These are phyloP conservation scores for Leptinotarsa juncta DNA, from an alignment of 2,888 invertebrate species.

Conservation along the genomic window DNA sequence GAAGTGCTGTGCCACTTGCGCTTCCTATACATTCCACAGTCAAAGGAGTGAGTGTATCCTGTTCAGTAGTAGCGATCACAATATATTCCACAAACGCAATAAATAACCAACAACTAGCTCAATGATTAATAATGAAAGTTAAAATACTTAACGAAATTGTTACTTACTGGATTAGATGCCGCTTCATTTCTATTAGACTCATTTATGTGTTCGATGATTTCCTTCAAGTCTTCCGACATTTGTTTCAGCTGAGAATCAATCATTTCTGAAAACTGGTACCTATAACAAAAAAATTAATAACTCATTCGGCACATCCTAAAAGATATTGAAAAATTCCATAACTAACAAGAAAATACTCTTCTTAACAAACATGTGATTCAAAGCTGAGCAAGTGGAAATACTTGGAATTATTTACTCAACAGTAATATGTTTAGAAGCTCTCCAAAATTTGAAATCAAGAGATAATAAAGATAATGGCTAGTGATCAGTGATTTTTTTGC, in stretches of 20 bases:
- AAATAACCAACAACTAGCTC: background rate
- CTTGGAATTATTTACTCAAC: too few relatives aligned
- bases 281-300: conserved; percentile 57
- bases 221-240: conserved; percentile 95
- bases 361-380: too few relatives aligned
- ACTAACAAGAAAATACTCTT: background rate
- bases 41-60: too few relatives aligned
- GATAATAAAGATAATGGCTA: too few relatives aligned
- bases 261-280: conserved; percentile 89
- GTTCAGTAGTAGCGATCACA: too few relatives aligned
- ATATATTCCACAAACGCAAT: too few relatives aligned
- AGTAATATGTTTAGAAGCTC: too few relatives aligned
- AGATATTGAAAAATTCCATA: background rate
- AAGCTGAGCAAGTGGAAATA: too few relatives aligned
- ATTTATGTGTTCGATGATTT: conserved; percentile 94
- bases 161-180: conserved; percentile 84
- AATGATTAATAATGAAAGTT: background rate
- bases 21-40: too few relatives aligned
- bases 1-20: too few relatives aligned
- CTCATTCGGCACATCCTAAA: background rate
- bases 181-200: conserved; percentile 87
- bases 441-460: too few relatives aligned
- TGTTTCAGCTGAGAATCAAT: conserved; percentile 92
- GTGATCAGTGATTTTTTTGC: too few relatives aligned
- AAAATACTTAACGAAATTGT: background rate